Evolutionary conservation across 2,888 invertebrate species (phyloP), one percentile per base, ranked within the genome.

Genomic region (Macrophya alboannulata): DNA sequence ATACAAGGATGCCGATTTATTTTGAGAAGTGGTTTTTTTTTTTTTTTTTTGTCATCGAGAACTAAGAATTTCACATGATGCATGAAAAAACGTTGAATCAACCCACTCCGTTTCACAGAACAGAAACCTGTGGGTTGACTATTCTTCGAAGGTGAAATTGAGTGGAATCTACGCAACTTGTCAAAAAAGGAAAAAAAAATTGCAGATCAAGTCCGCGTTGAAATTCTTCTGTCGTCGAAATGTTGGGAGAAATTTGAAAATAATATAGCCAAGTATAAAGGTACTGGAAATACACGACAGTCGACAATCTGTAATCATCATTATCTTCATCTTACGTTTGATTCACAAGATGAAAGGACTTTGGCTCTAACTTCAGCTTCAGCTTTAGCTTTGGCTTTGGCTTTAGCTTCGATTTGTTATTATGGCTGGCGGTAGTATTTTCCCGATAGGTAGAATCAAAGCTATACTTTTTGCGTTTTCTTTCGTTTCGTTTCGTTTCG

Each of bases 291-390:
- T 51, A 55, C 55, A 55, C 55, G 77, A 77, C 31, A 77, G 77
- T 55, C 55, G 55, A 37, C 48, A 51, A 25, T 8, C 77, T 55
- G 77, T 51, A 77, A 77, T 77, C 77, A 77, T 77, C 77, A 77
- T 77, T 77, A 77, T 77, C 55, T 77, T 15, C 77, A 51, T 77
- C 77, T 55, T 77, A 77, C 55, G 51, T 77, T 51, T 77, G 15
- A 77, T 77, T 51, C 12, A 12, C 31, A 55, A 77, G 77, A 77
- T 77, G 77, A 77, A 77, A 77, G 77, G n/a, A n/a, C 71, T n/a
- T 12, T 62, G 62, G 25, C 71, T 71, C n/a, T 43, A 5, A 17
- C 71, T 71, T 43, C 21, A 21, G 21, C 25, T 71, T 43, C 21
- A 21, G 21, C 25, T 74, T 4, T 25, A 12, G 76, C 76, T 51